These are phyloP conservation scores for Spizella passerina DNA, from an alignment of 2,797 vertebrate species.

Conservation along the genomic window DNA sequence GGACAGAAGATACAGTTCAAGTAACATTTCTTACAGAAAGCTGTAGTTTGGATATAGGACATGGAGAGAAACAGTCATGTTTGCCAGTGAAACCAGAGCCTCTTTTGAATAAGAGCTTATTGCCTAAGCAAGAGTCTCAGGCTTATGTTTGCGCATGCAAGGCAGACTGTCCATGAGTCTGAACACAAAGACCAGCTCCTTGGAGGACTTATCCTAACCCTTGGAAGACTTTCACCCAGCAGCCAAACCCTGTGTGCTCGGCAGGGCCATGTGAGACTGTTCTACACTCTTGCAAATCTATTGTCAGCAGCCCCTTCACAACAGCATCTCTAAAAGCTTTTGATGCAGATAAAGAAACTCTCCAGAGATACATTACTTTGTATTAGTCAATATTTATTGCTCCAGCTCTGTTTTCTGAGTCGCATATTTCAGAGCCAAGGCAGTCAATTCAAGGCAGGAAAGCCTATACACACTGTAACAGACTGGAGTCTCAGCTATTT, in stretches of 20 bases:
- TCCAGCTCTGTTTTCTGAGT: background rate
- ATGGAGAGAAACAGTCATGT: background rate
- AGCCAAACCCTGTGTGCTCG: background rate
- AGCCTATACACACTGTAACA: background rate
- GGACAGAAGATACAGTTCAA: background rate
- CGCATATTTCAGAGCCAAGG: background rate
- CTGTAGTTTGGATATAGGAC: background rate
- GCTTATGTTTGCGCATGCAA: background rate
- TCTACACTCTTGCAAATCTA: background rate
- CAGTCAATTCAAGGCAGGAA: background rate
- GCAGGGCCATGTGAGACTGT: background rate
- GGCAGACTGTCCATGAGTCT: background rate
- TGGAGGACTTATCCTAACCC: background rate
- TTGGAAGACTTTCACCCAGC: background rate
- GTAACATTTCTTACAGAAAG: background rate
- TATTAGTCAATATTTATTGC: constrained; percentile 38
- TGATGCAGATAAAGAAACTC: constrained; percentile 1
- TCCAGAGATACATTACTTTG: background rate
- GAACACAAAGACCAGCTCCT: background rate
- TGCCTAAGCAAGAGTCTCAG: background rate
- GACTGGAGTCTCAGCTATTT: background rate
- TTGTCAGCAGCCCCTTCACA: background rate
- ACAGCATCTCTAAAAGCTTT: constrained; percentile 12
- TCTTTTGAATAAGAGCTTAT: background rate
- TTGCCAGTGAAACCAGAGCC: background rate